These are phyloP conservation scores for Allacma fusca DNA, from an alignment of 2,888 invertebrate species.

Conservation along the genomic window DNA sequence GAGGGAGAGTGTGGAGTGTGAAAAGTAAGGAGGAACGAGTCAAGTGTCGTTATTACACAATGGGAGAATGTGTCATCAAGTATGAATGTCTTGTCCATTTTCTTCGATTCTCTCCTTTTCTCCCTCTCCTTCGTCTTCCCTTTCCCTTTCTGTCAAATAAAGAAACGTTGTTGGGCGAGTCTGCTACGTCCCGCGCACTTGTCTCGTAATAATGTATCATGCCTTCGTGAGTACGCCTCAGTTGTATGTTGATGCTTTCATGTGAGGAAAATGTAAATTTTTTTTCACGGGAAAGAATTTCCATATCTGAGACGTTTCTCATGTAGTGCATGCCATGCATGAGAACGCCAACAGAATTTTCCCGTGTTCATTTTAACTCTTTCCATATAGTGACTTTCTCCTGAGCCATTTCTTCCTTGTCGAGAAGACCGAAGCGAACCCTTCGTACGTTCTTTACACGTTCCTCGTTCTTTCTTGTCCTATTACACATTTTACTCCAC, in stretches of 20 bases:
- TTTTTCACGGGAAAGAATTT: constrained; percentile 43
- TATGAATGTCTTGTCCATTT: constrained; percentile 45
- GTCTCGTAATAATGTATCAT: constrained; percentile 41
- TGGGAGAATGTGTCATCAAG: constrained; percentile 38
- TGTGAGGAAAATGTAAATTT: constrained; percentile 44
- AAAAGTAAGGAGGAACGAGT: constrained; percentile 16
- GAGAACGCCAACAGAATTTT: constrained; percentile 41
- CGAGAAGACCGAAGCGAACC: no score
- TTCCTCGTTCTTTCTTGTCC: neutral
- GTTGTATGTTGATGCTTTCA: constrained; percentile 37
- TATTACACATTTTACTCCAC: constrained; percentile 8
- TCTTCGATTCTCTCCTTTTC: constrained; percentile 23
- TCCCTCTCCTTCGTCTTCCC: neutral
- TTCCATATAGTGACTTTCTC: neutral
- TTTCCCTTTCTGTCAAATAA: neutral
- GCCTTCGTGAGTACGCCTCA: neutral
- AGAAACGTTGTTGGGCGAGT: neutral
- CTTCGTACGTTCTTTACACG: neutral
- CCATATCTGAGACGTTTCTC: constrained; percentile 42
- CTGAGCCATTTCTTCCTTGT: neutral
- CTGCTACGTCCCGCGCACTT: neutral
- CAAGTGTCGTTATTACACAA: constrained; percentile 36
- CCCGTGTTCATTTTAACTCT: constrained; percentile 33
- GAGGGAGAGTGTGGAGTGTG: no score
- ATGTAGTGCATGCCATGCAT: constrained; percentile 37